Evolutionary conservation across 2,888 invertebrate species (phyloP).

Genomic region (Limnephilus rhombicus): DNA sequence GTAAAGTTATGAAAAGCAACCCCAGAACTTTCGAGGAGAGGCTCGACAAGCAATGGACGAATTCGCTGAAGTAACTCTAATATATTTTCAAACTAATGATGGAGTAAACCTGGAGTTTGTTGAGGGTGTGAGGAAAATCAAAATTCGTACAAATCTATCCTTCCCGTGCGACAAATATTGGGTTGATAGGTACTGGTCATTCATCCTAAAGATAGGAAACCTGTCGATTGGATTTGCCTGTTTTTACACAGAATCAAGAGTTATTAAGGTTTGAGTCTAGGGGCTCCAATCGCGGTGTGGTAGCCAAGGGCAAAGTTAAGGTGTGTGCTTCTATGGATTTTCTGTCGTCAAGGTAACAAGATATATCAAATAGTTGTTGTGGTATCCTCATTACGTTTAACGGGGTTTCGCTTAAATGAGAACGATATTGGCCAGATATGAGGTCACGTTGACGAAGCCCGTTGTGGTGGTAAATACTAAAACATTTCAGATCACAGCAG

Average conservation of each 20-base stretch:
- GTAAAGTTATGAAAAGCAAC: neutral
- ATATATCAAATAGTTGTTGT: neutral
- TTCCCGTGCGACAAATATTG: too few relatives aligned
- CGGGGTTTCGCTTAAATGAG: neutral
- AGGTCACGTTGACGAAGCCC: neutral
- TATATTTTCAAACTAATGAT: neutral
- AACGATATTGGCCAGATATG: neutral
- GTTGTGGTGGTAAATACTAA: neutral
- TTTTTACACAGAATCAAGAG: neutral
- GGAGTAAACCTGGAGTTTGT: neutral
- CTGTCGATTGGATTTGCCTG: neutral
- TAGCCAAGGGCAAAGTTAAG: neutral
- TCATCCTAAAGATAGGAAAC: too few relatives aligned
- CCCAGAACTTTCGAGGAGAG: neutral
- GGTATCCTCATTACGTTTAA: neutral
- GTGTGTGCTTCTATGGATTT: neutral
- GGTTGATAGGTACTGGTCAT: neutral
- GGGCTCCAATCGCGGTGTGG: rapidly evolving
- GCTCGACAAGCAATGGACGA: neutral
- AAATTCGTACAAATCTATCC: too few relatives aligned
- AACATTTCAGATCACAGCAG: neutral
- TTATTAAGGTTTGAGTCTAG: neutral
- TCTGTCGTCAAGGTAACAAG: neutral
- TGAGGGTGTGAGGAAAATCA: neutral
- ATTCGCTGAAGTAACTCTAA: neutral